Base-by-base conservation (phyloP, 64 coral and sea anemone genomes). In the Porites lutea region DNA sequence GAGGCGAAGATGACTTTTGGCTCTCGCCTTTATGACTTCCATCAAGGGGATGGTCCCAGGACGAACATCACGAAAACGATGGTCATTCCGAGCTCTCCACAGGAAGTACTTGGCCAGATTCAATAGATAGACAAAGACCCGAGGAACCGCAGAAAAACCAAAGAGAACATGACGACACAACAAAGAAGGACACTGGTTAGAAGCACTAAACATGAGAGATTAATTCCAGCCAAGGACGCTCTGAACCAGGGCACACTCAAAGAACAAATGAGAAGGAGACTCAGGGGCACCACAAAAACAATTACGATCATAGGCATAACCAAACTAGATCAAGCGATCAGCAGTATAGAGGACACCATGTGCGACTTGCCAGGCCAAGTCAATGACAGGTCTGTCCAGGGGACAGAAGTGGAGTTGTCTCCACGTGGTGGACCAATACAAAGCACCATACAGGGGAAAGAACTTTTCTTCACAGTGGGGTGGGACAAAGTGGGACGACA, bases 341-440 rank as follows among this genome's bases (percentile, higher is more conserved):
- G 61, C 74, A 2, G 61, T 89, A 19, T 65, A 79, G 0, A 90
- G 16, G 22, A 57, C 86, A 69, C 27, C 27, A 1, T 37, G 27
- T 37, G 27, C 27, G 27, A 37, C 27, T 37, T 37, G 27, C 27
- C 27, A 8, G 74, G 86, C 13, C 0, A 90, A 48, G 20, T 90
- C 88, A 15, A 65, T 75, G 45, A 61, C 86, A 1, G 69, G 86
- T 0, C 86, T 46, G 55, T 81, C 88, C 6, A 72, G 4, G 5
- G 59, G 0, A 2, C 27, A 37, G 1, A 37, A 37, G 1, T 37
- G 1, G 1, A 37, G 27, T 37, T 37, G 27, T 37, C 27, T 16
- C 65, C 88, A 81, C 0, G 88, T 90, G 3, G 66, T 21, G 3
- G 50, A 13, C 88, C 88, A 90, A 46, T 90, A 72, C 0, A 90